Evolutionary conservation across 2,797 vertebrate genomes (phyloP).

Genomic region (Cyclopterus lumpus): DNA sequence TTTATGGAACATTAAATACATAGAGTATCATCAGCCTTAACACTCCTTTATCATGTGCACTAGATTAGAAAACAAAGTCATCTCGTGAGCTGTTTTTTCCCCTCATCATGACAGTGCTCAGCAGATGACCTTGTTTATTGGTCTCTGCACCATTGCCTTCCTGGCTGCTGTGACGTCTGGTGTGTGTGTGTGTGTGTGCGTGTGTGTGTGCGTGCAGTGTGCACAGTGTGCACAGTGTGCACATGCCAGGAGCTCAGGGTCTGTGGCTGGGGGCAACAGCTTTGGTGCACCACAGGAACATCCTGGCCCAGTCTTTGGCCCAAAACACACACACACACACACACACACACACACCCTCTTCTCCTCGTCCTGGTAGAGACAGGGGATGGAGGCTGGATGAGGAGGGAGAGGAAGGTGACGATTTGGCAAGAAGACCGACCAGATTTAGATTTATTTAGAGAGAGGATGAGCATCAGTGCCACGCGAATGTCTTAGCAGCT

Average conservation of each 20-base stretch:
- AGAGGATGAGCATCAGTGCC: slow-evolving; percentile 54
- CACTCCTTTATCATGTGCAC: neutral
- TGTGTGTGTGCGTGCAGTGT: slow-evolving; percentile 19
- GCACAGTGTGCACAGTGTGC: neutral
- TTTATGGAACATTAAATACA: neutral
- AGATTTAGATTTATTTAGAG: slow-evolving; percentile 69
- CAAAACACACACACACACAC: slow-evolving; percentile 2
- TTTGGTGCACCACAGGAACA: slow-evolving; percentile 68
- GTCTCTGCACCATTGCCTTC: slow-evolving; percentile 39
- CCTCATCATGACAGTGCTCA: slow-evolving; percentile 27
- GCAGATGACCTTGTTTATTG: slow-evolving; percentile 64
- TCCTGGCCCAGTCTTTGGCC: neutral
- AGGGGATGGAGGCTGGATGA: slow-evolving; percentile 25
- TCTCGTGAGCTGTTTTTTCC: neutral
- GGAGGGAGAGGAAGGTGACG: slow-evolving; percentile 51
- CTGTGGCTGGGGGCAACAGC: slow-evolving; percentile 5
- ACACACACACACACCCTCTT: slow-evolving; percentile 21
- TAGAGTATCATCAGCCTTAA: neutral
- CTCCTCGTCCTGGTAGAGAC: slow-evolving; percentile 31
- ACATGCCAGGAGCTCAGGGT: slow-evolving; percentile 68
- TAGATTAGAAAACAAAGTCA: neutral
- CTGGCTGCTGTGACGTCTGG: slow-evolving; percentile 60
- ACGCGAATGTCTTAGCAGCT: slow-evolving; percentile 62
- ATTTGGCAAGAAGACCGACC: slow-evolving; percentile 67
- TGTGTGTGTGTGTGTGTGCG: neutral